Conservation (phyloP, 2,888 invertebrate genomes). For the Melieria crassipennis region DNA sequence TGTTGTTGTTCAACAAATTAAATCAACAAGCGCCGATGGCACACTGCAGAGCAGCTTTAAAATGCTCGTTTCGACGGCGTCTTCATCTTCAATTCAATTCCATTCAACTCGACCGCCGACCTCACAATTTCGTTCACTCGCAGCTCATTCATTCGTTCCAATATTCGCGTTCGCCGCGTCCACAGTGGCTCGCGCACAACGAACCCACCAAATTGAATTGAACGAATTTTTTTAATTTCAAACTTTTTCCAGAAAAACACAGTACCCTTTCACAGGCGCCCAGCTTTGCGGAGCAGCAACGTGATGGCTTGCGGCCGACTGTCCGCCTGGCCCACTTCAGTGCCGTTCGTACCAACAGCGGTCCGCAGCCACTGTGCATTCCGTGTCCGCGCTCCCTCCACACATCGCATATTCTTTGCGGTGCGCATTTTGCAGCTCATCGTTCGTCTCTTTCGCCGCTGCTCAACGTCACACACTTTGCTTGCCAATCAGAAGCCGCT, state of each 20-base stretch:
- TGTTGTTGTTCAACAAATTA: too few relatives aligned
- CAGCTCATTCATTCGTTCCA: conserved; percentile 11
- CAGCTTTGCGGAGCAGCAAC: conserved; percentile 40
- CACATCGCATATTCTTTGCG: neutral
- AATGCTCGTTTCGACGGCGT: too few relatives aligned
- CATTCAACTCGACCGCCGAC: too few relatives aligned
- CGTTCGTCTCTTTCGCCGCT: too few relatives aligned
- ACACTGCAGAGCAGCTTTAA: too few relatives aligned
- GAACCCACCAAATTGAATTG: neutral
- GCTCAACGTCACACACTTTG: conserved; percentile 1
- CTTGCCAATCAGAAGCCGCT: neutral
- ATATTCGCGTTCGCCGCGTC: neutral
- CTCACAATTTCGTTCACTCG: conserved; percentile 6
- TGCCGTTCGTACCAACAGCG: neutral
- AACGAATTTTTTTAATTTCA: conserved; percentile 25
- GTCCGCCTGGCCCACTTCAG: neutral
- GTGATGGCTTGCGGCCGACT: neutral
- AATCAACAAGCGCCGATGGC: too few relatives aligned
- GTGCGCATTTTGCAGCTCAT: too few relatives aligned
- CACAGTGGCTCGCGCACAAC: too few relatives aligned
- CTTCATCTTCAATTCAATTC: too few relatives aligned
- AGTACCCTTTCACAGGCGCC: conserved; percentile 49
- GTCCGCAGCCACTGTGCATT: neutral
- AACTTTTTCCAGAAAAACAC: conserved; percentile 56
- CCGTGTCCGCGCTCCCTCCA: neutral